Conservation (phyloP, 2,113 vertebrate genomes). For the Cyanoderma ruficeps region DNA sequence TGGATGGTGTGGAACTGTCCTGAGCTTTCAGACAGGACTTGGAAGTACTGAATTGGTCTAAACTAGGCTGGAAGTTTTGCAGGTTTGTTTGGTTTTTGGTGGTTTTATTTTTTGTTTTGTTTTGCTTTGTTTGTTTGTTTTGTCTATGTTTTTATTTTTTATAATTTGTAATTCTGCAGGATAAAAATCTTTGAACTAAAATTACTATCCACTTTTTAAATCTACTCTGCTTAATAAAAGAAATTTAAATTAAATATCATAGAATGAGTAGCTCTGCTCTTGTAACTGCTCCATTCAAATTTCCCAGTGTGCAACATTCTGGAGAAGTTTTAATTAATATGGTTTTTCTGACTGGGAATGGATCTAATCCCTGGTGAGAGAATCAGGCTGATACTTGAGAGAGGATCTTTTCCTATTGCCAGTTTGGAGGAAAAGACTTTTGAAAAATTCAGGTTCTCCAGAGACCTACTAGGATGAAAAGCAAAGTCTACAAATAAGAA, state of each 20-base stretch:
- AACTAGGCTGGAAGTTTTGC: background rate
- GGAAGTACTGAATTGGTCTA: background rate
- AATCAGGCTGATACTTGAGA: background rate
- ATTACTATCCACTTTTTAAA: background rate
- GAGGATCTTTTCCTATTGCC: background rate
- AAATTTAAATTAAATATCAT: background rate
- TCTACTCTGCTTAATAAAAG: background rate
- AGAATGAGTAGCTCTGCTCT: background rate
- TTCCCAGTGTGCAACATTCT: background rate
- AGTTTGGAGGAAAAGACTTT: background rate
- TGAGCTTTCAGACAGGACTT: background rate
- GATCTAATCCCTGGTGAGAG: background rate
- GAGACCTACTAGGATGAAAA: background rate
- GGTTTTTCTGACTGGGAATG: background rate
- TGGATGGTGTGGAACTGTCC: background rate
- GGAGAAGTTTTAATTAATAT: background rate
- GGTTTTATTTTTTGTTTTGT: too few relatives aligned
- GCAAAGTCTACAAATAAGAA: background rate
- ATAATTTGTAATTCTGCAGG: background rate
- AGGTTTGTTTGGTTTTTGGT: background rate
- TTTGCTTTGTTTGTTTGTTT: background rate
- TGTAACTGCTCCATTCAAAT: background rate
- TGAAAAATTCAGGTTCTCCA: background rate
- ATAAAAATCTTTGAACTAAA: background rate
- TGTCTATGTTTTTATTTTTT: background rate